These are phyloP conservation scores for Antennarius striatus DNA, from an alignment of 2,113 vertebrate species.

Conservation along the genomic window DNA sequence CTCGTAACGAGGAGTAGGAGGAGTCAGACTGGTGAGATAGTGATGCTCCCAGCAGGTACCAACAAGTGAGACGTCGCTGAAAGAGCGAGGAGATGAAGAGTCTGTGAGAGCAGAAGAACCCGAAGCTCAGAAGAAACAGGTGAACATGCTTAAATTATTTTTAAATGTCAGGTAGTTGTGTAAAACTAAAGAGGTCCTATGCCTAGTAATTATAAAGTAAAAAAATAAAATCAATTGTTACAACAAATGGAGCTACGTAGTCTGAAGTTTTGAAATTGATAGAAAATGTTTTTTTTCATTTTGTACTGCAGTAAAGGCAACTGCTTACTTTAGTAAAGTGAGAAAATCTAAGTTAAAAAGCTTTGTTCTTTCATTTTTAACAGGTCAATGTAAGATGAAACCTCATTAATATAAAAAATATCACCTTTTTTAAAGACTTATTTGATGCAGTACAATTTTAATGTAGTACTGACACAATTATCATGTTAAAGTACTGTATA, in stretches of 20 bases:
- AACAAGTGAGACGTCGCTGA: constrained; percentile 71
- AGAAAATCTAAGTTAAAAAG: neutral
- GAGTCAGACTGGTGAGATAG: constrained; percentile 65
- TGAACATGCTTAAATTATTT: constrained; percentile 32
- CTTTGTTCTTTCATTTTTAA: too few relatives aligned
- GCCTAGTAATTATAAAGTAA: neutral
- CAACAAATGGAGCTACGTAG: too few relatives aligned
- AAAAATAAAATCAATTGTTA: too few relatives aligned
- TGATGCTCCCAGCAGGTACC: constrained; percentile 80
- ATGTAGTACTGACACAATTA: too few relatives aligned
- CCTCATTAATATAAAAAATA: too few relatives aligned
- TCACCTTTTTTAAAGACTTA: too few relatives aligned
- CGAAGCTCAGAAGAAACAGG: constrained; percentile 48
- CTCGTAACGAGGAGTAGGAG: constrained; percentile 56
- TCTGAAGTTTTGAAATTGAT: neutral
- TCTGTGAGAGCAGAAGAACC: constrained; percentile 59
- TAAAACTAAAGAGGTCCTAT: too few relatives aligned
- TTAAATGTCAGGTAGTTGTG: neutral
- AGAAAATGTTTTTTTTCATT: neutral
- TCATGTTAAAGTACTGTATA: too few relatives aligned
- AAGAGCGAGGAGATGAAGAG: constrained; percentile 67
- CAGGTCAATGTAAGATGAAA: too few relatives aligned
- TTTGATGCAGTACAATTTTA: too few relatives aligned
- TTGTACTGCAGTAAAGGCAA: neutral
- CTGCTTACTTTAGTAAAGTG: neutral